Evolutionary conservation across 2,113 vertebrate genomes (phyloP).

Genomic region (Megaleporinus macrocephalus): DNA sequence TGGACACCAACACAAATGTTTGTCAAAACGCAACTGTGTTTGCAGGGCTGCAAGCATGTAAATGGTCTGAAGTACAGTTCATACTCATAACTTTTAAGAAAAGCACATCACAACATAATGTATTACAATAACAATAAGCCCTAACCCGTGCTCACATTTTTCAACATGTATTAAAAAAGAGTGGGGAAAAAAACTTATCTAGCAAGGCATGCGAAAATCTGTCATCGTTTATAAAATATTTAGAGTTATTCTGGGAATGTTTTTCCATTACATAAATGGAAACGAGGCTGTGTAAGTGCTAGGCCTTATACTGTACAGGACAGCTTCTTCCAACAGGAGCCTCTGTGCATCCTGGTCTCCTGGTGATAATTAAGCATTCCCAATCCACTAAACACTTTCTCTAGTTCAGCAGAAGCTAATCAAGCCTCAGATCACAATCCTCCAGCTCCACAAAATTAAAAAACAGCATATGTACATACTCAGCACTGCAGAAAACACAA

Average conservation of each 20-base stretch:
- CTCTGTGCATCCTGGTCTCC: not conserved
- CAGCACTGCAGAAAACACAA: not conserved
- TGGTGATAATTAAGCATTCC: conserved; percentile 15
- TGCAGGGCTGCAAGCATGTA: no score
- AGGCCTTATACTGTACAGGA: not conserved
- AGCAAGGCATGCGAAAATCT: not conserved
- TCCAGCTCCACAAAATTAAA: not conserved
- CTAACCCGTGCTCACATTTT: not conserved
- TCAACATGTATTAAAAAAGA: not conserved
- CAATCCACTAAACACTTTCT: conserved; percentile 3
- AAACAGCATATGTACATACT: not conserved
- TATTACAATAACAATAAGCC: no score
- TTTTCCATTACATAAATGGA: not conserved
- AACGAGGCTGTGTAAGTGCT: not conserved
- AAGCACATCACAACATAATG: no score
- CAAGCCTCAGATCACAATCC: not conserved
- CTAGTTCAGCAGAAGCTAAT: conserved; percentile 14
- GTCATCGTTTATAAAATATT: not conserved
- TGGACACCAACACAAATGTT: no score
- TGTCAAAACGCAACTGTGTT: no score
- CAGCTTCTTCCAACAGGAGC: not conserved
- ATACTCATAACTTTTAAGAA: no score
- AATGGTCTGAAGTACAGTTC: no score
- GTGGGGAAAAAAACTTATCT: not conserved
- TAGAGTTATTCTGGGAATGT: not conserved